phyloP scores from a whole-genome alignment of 2,797 vertebrate genomes.

The Ispidina lecontei region DNA sequence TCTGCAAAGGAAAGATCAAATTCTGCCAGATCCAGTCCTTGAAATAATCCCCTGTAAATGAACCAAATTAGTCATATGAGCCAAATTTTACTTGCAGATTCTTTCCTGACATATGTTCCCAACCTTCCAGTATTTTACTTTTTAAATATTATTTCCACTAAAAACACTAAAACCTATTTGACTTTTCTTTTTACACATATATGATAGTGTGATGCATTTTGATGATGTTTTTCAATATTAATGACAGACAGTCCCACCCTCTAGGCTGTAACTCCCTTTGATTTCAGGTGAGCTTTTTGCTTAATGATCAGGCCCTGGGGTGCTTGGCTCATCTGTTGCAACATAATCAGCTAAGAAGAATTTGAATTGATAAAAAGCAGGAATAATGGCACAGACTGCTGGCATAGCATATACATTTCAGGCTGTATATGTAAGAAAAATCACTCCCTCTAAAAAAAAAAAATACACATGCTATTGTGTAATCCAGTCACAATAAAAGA shows the following conservation, averaged over 20 bases:
- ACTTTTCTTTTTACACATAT: not conserved
- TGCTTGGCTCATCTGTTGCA: slow-evolving; percentile 21
- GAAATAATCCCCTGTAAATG: not conserved
- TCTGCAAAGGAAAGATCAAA: not conserved
- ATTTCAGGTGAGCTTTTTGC: slow-evolving; percentile 36
- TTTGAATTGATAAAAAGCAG: slow-evolving; percentile 32
- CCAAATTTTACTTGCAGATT: slow-evolving; percentile 27
- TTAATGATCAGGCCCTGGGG: slow-evolving; percentile 13
- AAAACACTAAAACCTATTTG: slow-evolving; percentile 11
- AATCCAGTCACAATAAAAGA: not conserved
- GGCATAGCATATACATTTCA: not conserved
- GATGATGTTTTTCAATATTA: slow-evolving; percentile 43
- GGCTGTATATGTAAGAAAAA: not conserved
- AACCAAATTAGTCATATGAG: not conserved
- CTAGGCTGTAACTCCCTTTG: slow-evolving; percentile 34
- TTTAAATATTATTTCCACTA: slow-evolving; percentile 55
- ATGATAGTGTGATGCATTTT: not conserved
- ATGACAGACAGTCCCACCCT: slow-evolving; percentile 14
- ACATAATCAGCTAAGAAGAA: not conserved
- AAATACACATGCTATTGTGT: not conserved
- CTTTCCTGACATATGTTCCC: slow-evolving; percentile 24
- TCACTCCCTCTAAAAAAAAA: fast-evolving
- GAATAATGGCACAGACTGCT: not conserved
- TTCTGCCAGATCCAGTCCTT: not conserved
- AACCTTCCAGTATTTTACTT: not conserved